Evolutionary conservation across 1,140 invertebrate genomes (phyloP), one percentile per base, ranked within the genome.

Genomic region (Lepidurus arcticus): DNA sequence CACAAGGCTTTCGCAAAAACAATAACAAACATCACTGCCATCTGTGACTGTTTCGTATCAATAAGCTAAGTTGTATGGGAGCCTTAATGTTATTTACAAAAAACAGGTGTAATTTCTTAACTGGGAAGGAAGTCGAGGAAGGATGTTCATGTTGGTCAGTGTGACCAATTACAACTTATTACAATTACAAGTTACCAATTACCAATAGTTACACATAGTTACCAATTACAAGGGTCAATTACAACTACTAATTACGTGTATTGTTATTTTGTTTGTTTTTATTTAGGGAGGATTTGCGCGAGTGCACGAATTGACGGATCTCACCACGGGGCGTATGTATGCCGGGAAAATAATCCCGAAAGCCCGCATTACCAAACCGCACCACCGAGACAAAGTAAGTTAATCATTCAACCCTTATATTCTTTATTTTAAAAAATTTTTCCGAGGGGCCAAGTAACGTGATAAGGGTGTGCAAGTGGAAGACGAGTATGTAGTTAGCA

Each of bases 331-430:
- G 75, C 87, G 88, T 80, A 85, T 90, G 44, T 91, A 89, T 81
- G 91, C 91, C 7, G 91, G 91, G 73, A 92, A 92, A 84, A 90
- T 92, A 74, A 90, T 92, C 65, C 88, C 90, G n/a, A 92, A 92
- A 81, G 87, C 87, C 77, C 84, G 90, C 16, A 88, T 92, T 80
- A 87, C 87, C 10, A 92, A 91, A 81, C 86, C 85, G 44, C 89
- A 91, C 80, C 90, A 90, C 82, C 85, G 90, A 85, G 90, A 91
- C 80, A 91, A 92, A 86, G 90, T 89, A 81, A 79, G 82, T 76
- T 75, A 34, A 53, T 47, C 21, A 45, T 53, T 73, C 8, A 9
- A n/a, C 26, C 11, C 26, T 75, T 75, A 11, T 11, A 21, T 75
- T 65, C 16, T 7, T 47, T 47, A 47, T 47, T 47, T 45, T 47